phyloP scores from a whole-genome alignment of 1,140 invertebrate genomes.

The Adelges cooleyi region DNA sequence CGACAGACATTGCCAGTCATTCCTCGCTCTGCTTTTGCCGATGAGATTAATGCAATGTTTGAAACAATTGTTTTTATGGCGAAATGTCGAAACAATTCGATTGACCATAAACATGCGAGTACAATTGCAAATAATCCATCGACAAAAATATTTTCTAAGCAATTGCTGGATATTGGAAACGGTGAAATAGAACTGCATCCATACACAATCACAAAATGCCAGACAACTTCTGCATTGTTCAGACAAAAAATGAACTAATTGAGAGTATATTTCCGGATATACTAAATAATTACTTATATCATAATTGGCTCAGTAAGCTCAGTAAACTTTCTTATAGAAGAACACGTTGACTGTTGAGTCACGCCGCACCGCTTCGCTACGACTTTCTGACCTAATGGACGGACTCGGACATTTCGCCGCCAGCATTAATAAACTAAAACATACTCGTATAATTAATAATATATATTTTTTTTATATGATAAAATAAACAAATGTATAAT shows the following conservation, averaged over 20 bases:
- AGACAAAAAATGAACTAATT: background rate
- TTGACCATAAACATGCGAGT: slow-evolving; percentile 25
- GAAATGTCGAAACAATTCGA: background rate
- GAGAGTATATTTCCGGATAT: slow-evolving; percentile 1
- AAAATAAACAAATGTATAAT: too few species aligned
- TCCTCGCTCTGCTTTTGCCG: slow-evolving; percentile 6
- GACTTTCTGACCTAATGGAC: too few species aligned
- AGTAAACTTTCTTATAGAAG: too few species aligned
- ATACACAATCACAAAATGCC: background rate
- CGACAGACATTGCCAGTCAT: slow-evolving; percentile 11
- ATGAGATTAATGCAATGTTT: slow-evolving; percentile 28
- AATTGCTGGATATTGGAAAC: slow-evolving; percentile 16
- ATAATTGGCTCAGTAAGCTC: background rate
- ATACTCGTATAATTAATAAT: too few species aligned
- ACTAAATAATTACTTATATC: slow-evolving; percentile 4
- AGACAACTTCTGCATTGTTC: background rate
- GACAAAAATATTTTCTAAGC: slow-evolving; percentile 7
- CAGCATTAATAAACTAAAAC: too few species aligned
- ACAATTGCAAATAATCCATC: background rate
- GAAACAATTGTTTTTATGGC: slow-evolving; percentile 17
- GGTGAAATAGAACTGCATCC: background rate
- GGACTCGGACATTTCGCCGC: too few species aligned
- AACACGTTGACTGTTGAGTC: too few species aligned
- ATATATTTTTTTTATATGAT: too few species aligned
- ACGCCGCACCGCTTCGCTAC: too few species aligned